Base-by-base conservation (phyloP, 2,888 invertebrate species). In the Troides aeacus region DNA sequence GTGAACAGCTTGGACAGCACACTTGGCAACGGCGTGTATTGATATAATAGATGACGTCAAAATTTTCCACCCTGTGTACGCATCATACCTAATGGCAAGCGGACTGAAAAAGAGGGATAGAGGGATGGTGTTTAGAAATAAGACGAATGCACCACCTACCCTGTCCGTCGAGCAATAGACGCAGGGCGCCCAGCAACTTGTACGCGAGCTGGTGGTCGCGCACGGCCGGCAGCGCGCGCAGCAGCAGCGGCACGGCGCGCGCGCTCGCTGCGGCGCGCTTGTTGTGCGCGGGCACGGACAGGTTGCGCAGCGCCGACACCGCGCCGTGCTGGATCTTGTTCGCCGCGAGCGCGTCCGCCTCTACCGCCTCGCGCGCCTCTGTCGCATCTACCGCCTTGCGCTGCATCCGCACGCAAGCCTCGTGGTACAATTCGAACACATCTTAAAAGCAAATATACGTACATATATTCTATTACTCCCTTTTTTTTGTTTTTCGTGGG, bases 131-230 rank as follows among this genome's bases (percentile, higher is more conserved):
- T 39, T 39, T 39, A 39, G 6, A 39, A 10, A 39, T 10, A 10
- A 10, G 39, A 39, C 39, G 39, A 8, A 10, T 10, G 39, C 39
- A 39, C 39, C 39, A 39, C 59, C 60, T 78, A 96, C 96, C 95
- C 93, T 97, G 96, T 39, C 96, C 96, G 86, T 97, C 97, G 1
- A 97, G 95, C 58, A 97, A 94, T 95, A 98, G 97, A 69, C 98
- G 93, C 0, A 97, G 88, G 0, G 97, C 96, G 4, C 97, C 98
- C 65, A 98, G 84, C 72, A 98, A 90, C 86, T 97, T 97, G 81
- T 97, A 98, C 7, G 97, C 96, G 1, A 98, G 97, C 39, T 96
- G 95, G 68, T 95, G 95, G 71, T 97, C 96, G 62, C 94, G 93
- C 59, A 95, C 94, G 65, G 90, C 87, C 0, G 96, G 96, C 79